phyloP scores from a whole-genome alignment of 2,797 vertebrate species.

The Falco novaeseelandiae region DNA sequence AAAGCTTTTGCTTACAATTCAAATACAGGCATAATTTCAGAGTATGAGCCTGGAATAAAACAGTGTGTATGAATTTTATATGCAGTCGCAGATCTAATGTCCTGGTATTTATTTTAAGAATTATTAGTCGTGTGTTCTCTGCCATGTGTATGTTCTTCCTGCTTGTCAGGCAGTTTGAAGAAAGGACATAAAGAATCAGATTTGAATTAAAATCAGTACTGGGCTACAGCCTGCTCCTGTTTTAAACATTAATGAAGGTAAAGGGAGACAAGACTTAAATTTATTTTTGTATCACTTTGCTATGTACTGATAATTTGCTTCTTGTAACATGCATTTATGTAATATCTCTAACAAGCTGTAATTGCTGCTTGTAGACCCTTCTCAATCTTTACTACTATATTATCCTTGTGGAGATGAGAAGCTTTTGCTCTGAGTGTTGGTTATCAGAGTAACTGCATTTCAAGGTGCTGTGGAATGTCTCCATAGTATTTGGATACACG shows the following conservation, averaged over 20 bases:
- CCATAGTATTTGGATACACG: background rate
- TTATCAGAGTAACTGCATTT: background rate
- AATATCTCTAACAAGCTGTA: background rate
- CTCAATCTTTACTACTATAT: background rate
- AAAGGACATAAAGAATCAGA: background rate
- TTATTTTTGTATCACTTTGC: background rate
- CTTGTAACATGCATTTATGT: background rate
- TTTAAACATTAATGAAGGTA: background rate
- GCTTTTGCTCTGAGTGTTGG: background rate
- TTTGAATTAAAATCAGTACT: background rate
- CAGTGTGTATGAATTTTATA: background rate
- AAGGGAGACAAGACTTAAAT: background rate
- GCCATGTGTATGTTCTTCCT: background rate
- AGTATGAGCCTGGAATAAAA: background rate
- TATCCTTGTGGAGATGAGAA: background rate
- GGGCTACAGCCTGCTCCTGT: background rate
- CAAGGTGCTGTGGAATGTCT: background rate
- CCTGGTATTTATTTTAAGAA: conserved; percentile 12
- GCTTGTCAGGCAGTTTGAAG: background rate
- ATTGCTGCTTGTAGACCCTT: background rate
- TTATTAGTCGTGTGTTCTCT: background rate
- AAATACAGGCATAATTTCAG: background rate
- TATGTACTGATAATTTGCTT: background rate
- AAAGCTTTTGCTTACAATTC: background rate
- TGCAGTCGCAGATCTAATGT: background rate